phyloP scores from a whole-genome alignment of 1,140 invertebrate species.

The Anoplolepis gracilipes region DNA sequence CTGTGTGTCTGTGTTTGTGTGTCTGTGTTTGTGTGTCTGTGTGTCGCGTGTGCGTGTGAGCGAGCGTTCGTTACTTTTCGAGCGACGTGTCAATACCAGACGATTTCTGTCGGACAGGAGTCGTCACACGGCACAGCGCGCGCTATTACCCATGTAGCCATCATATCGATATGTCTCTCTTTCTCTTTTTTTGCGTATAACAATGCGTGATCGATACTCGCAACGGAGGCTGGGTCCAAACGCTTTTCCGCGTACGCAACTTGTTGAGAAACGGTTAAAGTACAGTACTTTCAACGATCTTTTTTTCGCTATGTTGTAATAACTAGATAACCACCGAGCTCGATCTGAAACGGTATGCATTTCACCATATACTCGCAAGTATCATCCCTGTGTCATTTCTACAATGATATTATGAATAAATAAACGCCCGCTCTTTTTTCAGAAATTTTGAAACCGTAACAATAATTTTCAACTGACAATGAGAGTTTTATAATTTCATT shows the following conservation, averaged over 20 bases:
- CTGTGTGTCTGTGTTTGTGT: no score
- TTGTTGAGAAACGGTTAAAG: conserved; percentile 36
- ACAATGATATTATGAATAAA: background rate
- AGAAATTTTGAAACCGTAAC: background rate
- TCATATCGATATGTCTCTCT: conserved; percentile 30
- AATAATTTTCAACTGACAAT: conserved; percentile 19
- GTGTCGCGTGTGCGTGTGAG: background rate
- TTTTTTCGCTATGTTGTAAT: conserved; percentile 1
- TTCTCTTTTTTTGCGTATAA: conserved; percentile 32
- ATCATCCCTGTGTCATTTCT: background rate
- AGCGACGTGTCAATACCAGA: conserved; percentile 69
- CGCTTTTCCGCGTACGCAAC: conserved; percentile 19
- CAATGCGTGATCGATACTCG: conserved; percentile 59
- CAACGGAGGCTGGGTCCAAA: conserved; percentile 21
- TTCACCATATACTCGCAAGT: background rate
- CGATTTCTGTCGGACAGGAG: conserved; percentile 62
- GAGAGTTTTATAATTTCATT: background rate
- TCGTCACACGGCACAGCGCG: conserved; percentile 53
- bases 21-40: no score
- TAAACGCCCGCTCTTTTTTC: background rate
- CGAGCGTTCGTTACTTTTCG: conserved; percentile 68
- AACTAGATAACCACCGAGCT: background rate
- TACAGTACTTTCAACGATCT: background rate
- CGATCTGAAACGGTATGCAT: background rate
- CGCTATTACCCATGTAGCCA: conserved; percentile 58